These are phyloP conservation scores for Muntiacus reevesi DNA, from an alignment of 2,113 vertebrate species.

Conservation along the genomic window DNA sequence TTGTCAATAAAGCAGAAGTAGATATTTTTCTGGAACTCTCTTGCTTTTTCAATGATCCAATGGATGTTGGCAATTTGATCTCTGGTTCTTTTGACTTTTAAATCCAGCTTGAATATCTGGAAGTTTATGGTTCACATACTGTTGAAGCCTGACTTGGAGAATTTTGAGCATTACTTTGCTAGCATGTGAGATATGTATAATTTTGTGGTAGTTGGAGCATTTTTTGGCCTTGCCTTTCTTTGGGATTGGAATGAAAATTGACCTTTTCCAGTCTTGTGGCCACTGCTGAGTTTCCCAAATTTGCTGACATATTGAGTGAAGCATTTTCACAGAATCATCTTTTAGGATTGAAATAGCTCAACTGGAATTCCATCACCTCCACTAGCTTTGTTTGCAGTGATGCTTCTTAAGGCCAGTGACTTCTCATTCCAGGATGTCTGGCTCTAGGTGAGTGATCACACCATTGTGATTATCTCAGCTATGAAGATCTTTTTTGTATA, in stretches of 20 bases:
- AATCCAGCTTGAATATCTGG: not conserved
- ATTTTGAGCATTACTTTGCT: not conserved
- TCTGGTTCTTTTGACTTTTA: not conserved
- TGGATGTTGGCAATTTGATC: not conserved
- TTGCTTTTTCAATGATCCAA: not conserved
- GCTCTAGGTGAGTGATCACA: not conserved
- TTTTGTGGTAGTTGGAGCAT: not conserved
- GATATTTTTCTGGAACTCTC: not conserved
- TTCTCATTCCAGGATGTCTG: not conserved
- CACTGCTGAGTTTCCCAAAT: not conserved
- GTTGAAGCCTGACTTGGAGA: not conserved
- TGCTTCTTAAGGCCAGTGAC: not conserved
- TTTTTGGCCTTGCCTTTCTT: not conserved
- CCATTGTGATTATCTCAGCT: not conserved
- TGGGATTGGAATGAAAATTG: not conserved
- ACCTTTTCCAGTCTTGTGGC: not conserved
- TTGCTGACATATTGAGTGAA: not conserved
- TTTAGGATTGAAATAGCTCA: not conserved
- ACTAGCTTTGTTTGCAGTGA: not conserved
- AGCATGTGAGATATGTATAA: rapidly evolving
- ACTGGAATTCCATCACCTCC: not conserved
- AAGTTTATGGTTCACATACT: not conserved
- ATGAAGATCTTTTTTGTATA: not conserved
- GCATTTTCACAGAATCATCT: not conserved
- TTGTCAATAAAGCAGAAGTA: not conserved